These are phyloP conservation scores for Coptodon rendalli DNA, from an alignment of 2,113 vertebrate genomes.

Conservation along the genomic window DNA sequence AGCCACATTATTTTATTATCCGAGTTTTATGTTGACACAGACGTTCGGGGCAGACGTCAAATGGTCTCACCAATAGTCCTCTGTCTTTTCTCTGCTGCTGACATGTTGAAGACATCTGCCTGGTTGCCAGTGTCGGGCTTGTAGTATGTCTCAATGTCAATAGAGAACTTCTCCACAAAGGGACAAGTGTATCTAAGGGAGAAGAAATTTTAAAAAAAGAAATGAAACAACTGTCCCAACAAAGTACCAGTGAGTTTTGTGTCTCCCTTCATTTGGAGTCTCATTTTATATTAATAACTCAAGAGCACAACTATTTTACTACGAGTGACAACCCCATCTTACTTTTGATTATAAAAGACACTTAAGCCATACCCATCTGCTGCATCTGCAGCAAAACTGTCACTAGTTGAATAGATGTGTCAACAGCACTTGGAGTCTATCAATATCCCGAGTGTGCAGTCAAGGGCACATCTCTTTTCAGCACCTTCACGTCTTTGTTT, in stretches of 20 bases:
- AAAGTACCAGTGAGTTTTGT: not conserved
- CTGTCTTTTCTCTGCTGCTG: conserved; percentile 85
- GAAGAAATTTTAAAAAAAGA: not conserved
- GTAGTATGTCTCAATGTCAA: conserved; percentile 98
- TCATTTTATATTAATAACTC: not conserved
- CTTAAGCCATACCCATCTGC: conserved; percentile 29
- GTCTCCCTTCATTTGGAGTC: not conserved
- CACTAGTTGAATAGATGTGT: conserved; percentile 38
- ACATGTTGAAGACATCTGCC: conserved; percentile 89
- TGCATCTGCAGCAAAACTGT: conserved; percentile 21
- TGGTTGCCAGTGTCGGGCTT: conserved; percentile 89
- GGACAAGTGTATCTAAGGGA: conserved; percentile 90
- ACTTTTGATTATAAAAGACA: not conserved
- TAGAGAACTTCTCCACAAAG: conserved; percentile 99
- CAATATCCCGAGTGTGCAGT: conserved; percentile 31
- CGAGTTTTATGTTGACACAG: not conserved
- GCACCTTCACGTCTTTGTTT: conserved; percentile 16
- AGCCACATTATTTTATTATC: not conserved
- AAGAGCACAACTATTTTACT: not conserved
- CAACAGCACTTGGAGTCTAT: conserved; percentile 48
- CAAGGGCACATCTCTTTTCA: conserved; percentile 28
- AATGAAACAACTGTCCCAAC: not conserved
- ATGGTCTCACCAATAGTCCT: conserved; percentile 78
- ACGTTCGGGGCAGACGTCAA: not conserved
- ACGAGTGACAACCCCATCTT: not conserved